Conservation (phyloP, 2,888 invertebrate genomes). For the Nipponacmea schrenckii region DNA sequence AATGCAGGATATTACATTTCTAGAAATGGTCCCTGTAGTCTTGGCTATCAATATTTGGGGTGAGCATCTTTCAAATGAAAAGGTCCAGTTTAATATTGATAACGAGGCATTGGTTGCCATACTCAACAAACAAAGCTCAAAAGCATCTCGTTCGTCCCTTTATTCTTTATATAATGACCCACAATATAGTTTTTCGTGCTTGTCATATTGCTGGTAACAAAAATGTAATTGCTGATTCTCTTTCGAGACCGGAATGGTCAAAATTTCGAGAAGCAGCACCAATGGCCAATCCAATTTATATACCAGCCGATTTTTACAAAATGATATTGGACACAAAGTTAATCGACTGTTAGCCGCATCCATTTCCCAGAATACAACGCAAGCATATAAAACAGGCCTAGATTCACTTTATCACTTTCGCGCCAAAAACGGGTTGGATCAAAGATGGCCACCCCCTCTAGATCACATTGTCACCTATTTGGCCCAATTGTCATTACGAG, state of each 20-base stretch:
- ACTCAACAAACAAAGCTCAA: not conserved
- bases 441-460: not conserved
- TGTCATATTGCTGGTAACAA: not conserved
- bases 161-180: not conserved
- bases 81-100: slow-evolving; percentile 12
- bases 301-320: not conserved
- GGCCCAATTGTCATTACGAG: not conserved
- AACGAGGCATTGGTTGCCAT: slow-evolving; percentile 12
- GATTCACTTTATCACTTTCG: not conserved
- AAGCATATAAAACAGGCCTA: not conserved
- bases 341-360: not conserved
- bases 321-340: not conserved
- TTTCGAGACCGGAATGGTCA: not conserved
- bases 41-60: slow-evolving; percentile 8
- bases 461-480: not conserved
- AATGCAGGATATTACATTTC: slow-evolving; percentile 10
- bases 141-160: not conserved
- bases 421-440: not conserved
- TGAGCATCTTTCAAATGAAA: not conserved
- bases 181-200: not conserved
- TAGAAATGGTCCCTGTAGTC: slow-evolving; percentile 18
- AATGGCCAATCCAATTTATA: not conserved
- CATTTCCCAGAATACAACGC: not conserved
- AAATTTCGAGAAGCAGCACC: not conserved
- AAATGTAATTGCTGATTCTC: not conserved